Evolutionary conservation across 2,797 vertebrate species (phyloP).

Genomic region (Hylomyscus alleni): DNA sequence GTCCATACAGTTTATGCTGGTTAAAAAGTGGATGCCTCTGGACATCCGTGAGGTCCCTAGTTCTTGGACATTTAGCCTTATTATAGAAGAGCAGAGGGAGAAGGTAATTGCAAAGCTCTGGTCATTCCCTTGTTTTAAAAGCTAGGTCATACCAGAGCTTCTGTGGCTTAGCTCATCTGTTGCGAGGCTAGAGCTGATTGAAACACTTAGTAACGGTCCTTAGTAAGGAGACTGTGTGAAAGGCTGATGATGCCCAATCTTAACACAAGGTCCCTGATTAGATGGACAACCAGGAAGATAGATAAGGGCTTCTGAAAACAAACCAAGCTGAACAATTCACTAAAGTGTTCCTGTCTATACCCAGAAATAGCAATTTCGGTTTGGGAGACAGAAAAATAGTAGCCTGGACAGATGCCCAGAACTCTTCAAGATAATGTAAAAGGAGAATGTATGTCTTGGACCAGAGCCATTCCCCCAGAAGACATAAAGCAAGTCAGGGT

Average conservation of each 20-base stretch:
- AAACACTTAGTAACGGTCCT: slow-evolving; percentile 30
- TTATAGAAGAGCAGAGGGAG: slow-evolving; percentile 48
- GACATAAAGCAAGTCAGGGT: slow-evolving; percentile 47
- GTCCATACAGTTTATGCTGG: not conserved
- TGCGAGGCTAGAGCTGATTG: not conserved
- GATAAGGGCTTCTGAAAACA: slow-evolving; percentile 69
- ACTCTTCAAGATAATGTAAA: slow-evolving; percentile 71
- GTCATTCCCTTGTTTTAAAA: slow-evolving; percentile 24
- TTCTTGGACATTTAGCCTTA: slow-evolving; percentile 15
- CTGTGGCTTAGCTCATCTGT: slow-evolving; percentile 1
- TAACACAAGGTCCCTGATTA: slow-evolving; percentile 9
- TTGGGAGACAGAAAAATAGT: slow-evolving; percentile 70
- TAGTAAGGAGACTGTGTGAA: slow-evolving; percentile 24
- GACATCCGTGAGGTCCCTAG: not conserved
- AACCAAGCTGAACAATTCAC: slow-evolving; percentile 70
- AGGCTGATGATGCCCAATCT: not conserved
- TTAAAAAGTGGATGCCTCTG: slow-evolving; percentile 17
- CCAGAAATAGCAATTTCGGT: slow-evolving; percentile 73
- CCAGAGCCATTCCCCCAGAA: slow-evolving; percentile 66
- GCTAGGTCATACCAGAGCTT: not conserved
- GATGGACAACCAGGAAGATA: slow-evolving; percentile 43
- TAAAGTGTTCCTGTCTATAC: not conserved
- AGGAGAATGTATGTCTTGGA: slow-evolving; percentile 74
- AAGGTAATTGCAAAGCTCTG: slow-evolving; percentile 43
- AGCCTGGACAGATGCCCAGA: slow-evolving; percentile 75